Base-by-base conservation (phyloP, 2,797 vertebrate species). In the Falco naumanni region DNA sequence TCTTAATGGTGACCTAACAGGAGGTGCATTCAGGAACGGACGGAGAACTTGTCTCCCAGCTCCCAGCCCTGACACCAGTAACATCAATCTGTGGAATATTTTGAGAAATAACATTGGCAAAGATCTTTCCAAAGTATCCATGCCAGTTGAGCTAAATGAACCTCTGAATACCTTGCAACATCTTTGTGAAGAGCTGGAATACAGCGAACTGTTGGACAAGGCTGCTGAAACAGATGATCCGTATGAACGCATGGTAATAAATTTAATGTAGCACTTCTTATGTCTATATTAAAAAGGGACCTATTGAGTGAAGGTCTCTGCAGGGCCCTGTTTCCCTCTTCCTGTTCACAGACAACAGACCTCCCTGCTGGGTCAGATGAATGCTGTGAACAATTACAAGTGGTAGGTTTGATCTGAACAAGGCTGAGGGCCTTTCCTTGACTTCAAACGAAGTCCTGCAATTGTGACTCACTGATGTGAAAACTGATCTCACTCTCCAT, bases 41-140 rank as follows among this genome's bases (percentile, higher is more conserved):
- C 98, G 99, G 34, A 99, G 99, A 51, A 98, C 97, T 28, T 99
- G 98, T 97, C 98, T 99, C 91, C 98, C 99, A 22, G 98, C 99
- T 54, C 99, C 99, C 14, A 99, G 99, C 79, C 99, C 99, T 2
- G 99, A 99, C 97, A 99, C 98, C 97, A 99, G 99, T 98, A 99
- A 99, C 98, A 99, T 99, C 97, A 99, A 99, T 98, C 98, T 99
- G 92, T 99, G 99, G 99, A 99, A 99, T 98, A 99, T 99, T 98
- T 97, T 99, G 97, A 99, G 99, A 85, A 99, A 99, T 98, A 99
- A 99, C 98, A 99, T 99, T 37, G 99, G 99, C 72, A 99, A 99
- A 97, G 99, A 99, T 95, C 97, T 99, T 92, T 99, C 99, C 89
- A 99, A 99, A 98, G 99, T 99, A 94, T 99, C 99, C 64, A 99